phyloP scores from a whole-genome alignment of 2,888 invertebrate genomes.

The Julus scandinavius region DNA sequence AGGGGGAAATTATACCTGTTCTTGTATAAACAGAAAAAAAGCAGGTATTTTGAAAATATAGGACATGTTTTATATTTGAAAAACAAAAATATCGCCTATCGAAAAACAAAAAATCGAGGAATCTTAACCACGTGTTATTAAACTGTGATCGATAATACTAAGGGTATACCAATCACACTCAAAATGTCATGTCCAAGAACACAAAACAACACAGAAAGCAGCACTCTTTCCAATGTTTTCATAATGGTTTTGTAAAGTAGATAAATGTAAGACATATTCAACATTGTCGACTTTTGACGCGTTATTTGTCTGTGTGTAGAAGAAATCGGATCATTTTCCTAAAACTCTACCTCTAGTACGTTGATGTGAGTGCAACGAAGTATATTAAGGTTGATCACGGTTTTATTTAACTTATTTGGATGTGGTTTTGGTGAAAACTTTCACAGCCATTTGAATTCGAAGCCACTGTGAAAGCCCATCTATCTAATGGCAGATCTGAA shows the following conservation, averaged over 20 bases:
- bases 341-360: background rate
- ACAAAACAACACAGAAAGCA: conserved; percentile 30
- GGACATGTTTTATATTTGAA: background rate
- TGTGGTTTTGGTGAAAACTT: no score
- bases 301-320: background rate
- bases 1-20: background rate
- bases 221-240: background rate
- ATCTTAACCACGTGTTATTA: conserved; percentile 12
- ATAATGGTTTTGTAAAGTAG: background rate
- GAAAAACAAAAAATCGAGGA: conserved; percentile 4
- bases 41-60: background rate
- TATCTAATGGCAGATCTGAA: no score
- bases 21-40: background rate
- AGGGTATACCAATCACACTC: conserved; percentile 23
- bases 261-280: background rate
- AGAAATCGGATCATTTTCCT: background rate
- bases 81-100: background rate
- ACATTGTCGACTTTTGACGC: conserved; percentile 4
- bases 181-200: conserved; percentile 31
- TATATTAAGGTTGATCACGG: background rate
- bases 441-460: no score
- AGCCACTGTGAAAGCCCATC: no score
- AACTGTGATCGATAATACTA: background rate
- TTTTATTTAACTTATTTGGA: background rate
- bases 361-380: background rate